Base-by-base conservation (phyloP, 2,888 invertebrate species). In the Lithophane ornitopus region DNA sequence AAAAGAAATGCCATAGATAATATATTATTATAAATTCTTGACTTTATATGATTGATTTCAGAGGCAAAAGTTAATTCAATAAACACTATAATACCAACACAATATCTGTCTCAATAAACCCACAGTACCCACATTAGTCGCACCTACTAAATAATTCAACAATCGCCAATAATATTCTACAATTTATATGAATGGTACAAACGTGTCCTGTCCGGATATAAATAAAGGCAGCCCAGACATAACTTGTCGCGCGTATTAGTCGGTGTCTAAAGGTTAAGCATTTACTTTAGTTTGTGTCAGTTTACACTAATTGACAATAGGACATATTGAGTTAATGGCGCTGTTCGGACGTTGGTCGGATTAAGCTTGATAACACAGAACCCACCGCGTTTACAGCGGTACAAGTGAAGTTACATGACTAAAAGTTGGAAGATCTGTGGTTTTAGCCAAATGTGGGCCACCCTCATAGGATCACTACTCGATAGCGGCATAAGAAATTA, bases 91-190 rank as follows among this genome's bases (percentile, higher is more conserved):
- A 63, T 62, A 39, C 28, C n/a, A 54, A 67, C 66, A 70, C 78
- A 59, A 54, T 82, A 82, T 63, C 70, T 75, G 70, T 70, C 62
- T 39, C 61, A 58, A 78, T 82, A 82, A 67, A 70, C 11, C 39
- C 39, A 1, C 58, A 46, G 56, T 46, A 16, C 79, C n/a, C 70
- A 67, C 83, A 83, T 80, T 68, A 70, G 83, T 80, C 78, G 67
- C 70, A 58, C 70, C 49, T 54, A 67, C 52, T 78, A 80, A 83
- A 83, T 80, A 78, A 82, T 82, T 70, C 83, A 78, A 62, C 78
- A 54, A 58, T 63, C 14, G 22, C 44, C 16, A 70, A 59, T 76
- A 79, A 54, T 79, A 69, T 68, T 65, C 34, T 56, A 63, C 41
- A 54, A 78, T 67, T 78, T 83, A 78, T 70, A 78, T 76, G 82